Evolutionary conservation across 2,888 invertebrate genomes (phyloP), one percentile per base, ranked within the genome.

Genomic region (Ornithoptera priamus): DNA sequence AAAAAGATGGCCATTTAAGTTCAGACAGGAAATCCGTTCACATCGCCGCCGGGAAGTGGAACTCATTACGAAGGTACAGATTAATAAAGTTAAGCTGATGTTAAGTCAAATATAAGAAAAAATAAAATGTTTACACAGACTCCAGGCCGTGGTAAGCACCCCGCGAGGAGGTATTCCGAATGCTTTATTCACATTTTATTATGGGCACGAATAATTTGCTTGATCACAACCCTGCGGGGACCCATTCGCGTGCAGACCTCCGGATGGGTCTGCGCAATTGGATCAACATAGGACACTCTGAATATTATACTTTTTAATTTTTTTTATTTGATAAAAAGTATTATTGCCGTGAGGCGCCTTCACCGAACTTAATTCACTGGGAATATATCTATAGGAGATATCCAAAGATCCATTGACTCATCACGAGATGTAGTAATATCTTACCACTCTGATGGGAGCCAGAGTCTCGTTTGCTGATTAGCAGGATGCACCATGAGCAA

Each of bases 21-120:
- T 58, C 20, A 20, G 20, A 56, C 50, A 67, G 50, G 62, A 42
- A 53, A 64, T 62, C 60, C 50, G 50, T 62, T 69, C 8, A 50
- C 24, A 62, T 30, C 68, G 59, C 53, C 8, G 39, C 18, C 50
- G 22, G 36, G 36, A 10, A 62, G 39, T 30, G 58, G 20, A 64
- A 60, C 67, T 70, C 67, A 64, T 70, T 67, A 70, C 30, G 30
- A 56, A 24, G 70, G 68, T 24, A 56, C 50, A 69, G 68, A 72
- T 71, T 72, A 71, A 72, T 71, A 72, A 71, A 69, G 63, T 71
- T 68, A 67, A 66, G 66, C 67, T 67, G 69, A 67, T 71, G 62
- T 39, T 67, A 58, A 62, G 70, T 70, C 59, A 60, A 70, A 42
- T 67, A 58, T 67, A 69, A 63, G 39, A 10, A 39, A 39, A 39